Conservation (phyloP, 2,888 invertebrate species). For the Ectemnius cavifrons region DNA sequence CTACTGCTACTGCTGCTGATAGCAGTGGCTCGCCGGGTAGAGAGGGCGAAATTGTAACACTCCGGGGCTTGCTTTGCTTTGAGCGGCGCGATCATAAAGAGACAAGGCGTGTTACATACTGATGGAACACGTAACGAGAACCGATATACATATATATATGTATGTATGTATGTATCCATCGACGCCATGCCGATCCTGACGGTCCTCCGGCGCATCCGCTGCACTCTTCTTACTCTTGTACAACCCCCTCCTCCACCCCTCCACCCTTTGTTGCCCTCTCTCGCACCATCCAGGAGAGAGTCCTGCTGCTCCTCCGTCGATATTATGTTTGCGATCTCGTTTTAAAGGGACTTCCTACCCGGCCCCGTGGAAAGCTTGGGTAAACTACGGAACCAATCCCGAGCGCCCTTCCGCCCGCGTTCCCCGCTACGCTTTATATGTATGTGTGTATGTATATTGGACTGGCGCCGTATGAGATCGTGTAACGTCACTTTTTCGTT, state of each 20-base stretch:
- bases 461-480: too few species aligned
- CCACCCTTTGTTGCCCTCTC: too few species aligned
- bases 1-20: background rate
- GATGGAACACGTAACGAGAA: constrained; percentile 38
- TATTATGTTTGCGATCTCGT: background rate
- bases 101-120: constrained; percentile 47
- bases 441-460: too few species aligned
- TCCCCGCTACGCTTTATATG: too few species aligned
- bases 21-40: constrained; percentile 39
- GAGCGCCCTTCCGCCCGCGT: too few species aligned
- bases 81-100: constrained; percentile 57
- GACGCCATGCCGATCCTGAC: constrained; percentile 32
- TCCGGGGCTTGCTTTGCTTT: constrained; percentile 72
- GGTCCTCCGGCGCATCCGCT: constrained; percentile 1
- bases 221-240: too few species aligned
- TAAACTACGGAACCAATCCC: too few species aligned
- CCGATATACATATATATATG: background rate
- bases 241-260: too few species aligned
- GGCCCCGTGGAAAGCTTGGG: too few species aligned
- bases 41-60: constrained; percentile 72
- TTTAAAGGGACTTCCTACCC: background rate
- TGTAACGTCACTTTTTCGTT: too few species aligned
- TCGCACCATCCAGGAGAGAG: background rate
- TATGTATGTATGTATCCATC: too few species aligned
- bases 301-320: background rate